A percentile compares a stretch with the other conserved stretches of the same genome.
Evolutionary conservation across 2,113 vertebrate genomes (phyloP).

Genomic region (Lynx canadensis): DNA sequence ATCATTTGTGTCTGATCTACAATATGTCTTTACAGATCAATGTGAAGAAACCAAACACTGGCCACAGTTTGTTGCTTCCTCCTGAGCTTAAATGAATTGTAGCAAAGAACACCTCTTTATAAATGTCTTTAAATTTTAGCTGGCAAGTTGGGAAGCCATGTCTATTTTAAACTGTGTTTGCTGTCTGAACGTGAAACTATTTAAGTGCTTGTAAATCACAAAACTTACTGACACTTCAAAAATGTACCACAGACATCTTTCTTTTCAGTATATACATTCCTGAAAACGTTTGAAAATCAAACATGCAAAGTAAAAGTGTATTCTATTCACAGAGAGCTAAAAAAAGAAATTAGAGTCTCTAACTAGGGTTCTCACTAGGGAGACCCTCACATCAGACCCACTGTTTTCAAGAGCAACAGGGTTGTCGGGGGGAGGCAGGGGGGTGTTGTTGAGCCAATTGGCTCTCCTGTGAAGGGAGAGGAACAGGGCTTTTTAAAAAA

Average conservation of each 20-base stretch:
- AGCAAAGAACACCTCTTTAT: background rate
- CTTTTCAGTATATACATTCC: background rate
- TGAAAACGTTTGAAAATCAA: slow-evolving; percentile 15
- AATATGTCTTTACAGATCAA: background rate
- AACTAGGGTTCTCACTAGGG: background rate
- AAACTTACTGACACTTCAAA: background rate
- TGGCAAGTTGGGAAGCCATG: background rate
- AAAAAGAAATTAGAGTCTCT: background rate
- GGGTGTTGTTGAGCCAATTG: background rate
- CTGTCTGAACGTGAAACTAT: background rate
- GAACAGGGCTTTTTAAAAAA: background rate
- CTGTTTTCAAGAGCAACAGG: background rate
- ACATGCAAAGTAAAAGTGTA: background rate
- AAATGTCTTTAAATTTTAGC: slow-evolving; percentile 42
- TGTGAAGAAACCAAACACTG: background rate
- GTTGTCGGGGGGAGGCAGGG: background rate
- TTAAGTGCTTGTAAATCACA: background rate
- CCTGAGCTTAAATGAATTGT: background rate
- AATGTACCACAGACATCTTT: background rate
- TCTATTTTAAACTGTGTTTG: background rate
- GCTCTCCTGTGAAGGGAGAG: background rate
- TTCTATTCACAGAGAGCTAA: background rate
- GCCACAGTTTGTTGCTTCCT: background rate
- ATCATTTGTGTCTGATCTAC: background rate
- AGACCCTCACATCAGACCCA: background rate